A percentile compares a stretch with the other conserved stretches of the same genome.
phyloP scores from a whole-genome alignment of 2,888 invertebrate species.

The Metellina segmentata region DNA sequence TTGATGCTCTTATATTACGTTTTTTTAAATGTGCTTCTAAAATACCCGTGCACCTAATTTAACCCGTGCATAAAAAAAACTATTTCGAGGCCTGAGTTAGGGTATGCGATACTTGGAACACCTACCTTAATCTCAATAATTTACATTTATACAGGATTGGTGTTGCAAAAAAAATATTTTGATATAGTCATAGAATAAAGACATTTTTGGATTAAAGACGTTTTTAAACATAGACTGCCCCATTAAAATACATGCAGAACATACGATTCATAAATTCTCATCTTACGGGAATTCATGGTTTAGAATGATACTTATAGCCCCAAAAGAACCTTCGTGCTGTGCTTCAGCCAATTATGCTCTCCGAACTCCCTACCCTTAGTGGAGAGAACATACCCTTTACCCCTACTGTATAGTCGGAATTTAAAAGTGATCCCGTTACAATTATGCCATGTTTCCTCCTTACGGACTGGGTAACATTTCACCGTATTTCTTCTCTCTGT shows the following conservation, averaged over 20 bases:
- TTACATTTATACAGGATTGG: too few relatives aligned
- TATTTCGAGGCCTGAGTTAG: too few relatives aligned
- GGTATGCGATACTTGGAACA: too few relatives aligned
- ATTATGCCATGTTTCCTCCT: background rate
- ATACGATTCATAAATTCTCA: background rate
- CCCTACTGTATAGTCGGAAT: background rate
- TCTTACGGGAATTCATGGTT: background rate
- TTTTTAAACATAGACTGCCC: background rate
- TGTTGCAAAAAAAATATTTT: too few relatives aligned
- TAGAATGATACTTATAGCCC: background rate
- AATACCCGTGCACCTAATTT: too few relatives aligned
- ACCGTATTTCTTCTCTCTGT: background rate
- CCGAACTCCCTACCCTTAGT: background rate
- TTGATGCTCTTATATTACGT: too few relatives aligned
- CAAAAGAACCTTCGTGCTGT: background rate
- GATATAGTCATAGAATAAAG: too few relatives aligned
- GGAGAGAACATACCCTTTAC: background rate
- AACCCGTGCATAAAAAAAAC: too few relatives aligned
- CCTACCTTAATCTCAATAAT: too few relatives aligned
- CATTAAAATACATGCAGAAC: background rate
- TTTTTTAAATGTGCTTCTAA: too few relatives aligned
- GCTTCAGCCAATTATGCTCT: background rate
- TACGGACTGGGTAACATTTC: background rate
- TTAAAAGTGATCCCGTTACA: background rate
- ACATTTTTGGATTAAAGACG: background rate